phyloP scores from a whole-genome alignment of 2,797 vertebrate genomes.

The Momotus momota region DNA sequence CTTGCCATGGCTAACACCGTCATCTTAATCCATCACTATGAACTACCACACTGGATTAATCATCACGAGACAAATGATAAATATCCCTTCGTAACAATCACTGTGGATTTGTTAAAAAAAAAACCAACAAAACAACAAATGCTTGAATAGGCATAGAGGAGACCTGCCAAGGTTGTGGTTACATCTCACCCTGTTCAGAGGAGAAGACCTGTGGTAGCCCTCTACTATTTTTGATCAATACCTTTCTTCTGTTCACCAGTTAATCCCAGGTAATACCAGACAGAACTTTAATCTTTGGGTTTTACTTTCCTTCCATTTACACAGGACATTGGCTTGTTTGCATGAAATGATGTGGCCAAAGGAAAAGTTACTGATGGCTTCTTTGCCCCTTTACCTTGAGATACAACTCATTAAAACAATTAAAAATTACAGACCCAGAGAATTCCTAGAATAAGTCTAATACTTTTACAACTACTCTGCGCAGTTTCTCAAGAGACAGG shows the following conservation, averaged over 20 bases:
- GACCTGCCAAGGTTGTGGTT: neutral
- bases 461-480: neutral
- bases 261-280: neutral
- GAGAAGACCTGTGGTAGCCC: neutral
- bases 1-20: neutral
- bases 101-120: neutral
- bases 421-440: neutral
- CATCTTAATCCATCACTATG: neutral
- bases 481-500: neutral
- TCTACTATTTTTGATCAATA: neutral
- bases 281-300: neutral
- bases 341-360: neutral
- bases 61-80: neutral
- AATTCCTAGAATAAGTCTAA: neutral
- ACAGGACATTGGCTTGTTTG: neutral
- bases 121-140: neutral
- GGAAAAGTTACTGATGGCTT: neutral
- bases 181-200: neutral
- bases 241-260: neutral
- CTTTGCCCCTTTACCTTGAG: neutral
- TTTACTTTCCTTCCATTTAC: neutral
- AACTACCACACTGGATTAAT: neutral
- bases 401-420: neutral
- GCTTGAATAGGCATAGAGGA: neutral
- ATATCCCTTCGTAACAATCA: neutral